Evolutionary conservation across 2,113 vertebrate species (phyloP).

Genomic region (Crocuta crocuta): DNA sequence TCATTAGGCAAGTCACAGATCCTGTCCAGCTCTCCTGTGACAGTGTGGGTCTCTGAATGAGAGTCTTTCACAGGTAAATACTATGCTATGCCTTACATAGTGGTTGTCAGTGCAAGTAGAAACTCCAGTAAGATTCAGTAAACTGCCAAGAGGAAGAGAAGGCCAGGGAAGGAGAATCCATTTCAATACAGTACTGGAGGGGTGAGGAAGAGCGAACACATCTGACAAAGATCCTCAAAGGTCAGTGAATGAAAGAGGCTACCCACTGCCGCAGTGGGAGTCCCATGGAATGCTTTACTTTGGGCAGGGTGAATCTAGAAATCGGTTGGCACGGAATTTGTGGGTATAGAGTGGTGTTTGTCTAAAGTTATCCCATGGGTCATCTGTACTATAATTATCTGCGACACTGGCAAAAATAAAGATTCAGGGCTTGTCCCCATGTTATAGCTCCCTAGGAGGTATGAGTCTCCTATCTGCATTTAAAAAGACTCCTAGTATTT

Average conservation of each 20-base stretch:
- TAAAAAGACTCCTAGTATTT: not conserved
- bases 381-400: no score
- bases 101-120: not conserved
- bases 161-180: no score
- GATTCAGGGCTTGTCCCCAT: not conserved
- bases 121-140: not conserved
- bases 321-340: not conserved
- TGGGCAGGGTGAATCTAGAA: no score
- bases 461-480: not conserved
- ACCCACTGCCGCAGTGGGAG: rapidly evolving
- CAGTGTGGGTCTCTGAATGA: not conserved
- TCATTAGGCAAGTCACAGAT: not conserved
- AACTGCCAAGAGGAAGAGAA: not conserved
- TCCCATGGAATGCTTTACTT: rapidly evolving
- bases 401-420: not conserved
- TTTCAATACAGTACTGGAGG: not conserved
- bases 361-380: not conserved
- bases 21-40: no score
- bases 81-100: rapidly evolving
- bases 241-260: not conserved
- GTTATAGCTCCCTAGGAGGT: not conserved
- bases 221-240: not conserved
- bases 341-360: not conserved
- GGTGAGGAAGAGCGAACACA: not conserved
- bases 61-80: not conserved